Percentiles rank a stretch among this genome's conserved stretches.
Evolutionary conservation across 2,113 vertebrate species (phyloP).

Genomic region (Neomonachus schauinslandi): DNA sequence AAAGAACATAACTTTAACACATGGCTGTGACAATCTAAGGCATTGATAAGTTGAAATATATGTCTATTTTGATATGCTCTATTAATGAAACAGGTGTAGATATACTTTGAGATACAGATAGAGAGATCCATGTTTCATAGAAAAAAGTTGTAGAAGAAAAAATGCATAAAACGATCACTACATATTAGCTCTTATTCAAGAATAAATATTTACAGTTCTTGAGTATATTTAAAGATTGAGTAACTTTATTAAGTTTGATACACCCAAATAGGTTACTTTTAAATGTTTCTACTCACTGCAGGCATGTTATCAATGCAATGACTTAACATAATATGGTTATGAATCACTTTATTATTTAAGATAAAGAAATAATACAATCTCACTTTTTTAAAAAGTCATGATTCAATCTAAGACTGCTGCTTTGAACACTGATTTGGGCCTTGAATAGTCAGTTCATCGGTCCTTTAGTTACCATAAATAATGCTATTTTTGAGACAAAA

Average conservation of each 20-base stretch:
- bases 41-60: neutral
- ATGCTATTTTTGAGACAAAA: neutral
- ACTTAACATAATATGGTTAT: neutral
- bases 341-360: neutral
- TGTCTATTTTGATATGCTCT: neutral
- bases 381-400: neutral
- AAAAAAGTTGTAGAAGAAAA: neutral
- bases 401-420: neutral
- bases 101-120: neutral
- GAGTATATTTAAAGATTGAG: neutral
- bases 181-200: neutral
- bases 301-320: neutral
- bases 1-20: neutral
- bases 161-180: neutral
- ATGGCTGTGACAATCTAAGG: neutral
- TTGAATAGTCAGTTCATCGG: neutral
- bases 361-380: neutral
- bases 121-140: neutral
- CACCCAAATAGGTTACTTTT: neutral
- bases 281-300: neutral
- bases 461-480: neutral
- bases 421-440: neutral
- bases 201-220: conserved; percentile 32
- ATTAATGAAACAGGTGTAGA: neutral
- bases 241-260: neutral